These are phyloP conservation scores for Tragelaphus strepsiceros DNA, from an alignment of 2,113 vertebrate species.

Conservation along the genomic window DNA sequence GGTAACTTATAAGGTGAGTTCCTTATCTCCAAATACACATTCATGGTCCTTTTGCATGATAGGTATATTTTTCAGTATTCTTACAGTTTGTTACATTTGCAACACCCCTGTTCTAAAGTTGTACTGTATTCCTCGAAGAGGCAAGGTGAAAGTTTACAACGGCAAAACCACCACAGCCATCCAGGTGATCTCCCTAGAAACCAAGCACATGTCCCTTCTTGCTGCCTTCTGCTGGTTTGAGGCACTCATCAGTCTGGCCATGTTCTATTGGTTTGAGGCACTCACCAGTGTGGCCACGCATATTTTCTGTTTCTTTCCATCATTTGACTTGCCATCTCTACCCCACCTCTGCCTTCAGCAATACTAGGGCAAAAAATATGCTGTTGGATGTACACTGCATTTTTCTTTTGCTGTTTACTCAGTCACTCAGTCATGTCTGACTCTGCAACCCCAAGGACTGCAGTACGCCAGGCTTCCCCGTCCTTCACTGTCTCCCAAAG, in stretches of 20 bases:
- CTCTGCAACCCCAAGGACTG: background rate
- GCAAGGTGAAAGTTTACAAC: background rate
- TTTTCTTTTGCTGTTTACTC: background rate
- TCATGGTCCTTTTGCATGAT: background rate
- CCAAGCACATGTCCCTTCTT: rapidly evolving
- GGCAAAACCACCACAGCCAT: rapidly evolving
- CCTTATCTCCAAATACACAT: background rate
- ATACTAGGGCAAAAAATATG: background rate
- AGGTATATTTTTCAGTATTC: rapidly evolving
- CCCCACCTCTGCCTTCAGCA: background rate
- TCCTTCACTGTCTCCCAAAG: background rate
- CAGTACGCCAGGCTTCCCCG: background rate
- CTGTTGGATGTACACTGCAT: background rate
- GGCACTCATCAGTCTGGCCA: background rate
- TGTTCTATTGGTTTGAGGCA: rapidly evolving
- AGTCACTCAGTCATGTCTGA: background rate
- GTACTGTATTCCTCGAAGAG: rapidly evolving
- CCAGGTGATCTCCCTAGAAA: rapidly evolving
- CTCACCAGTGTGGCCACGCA: background rate
- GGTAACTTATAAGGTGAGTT: background rate
- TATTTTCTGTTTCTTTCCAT: background rate
- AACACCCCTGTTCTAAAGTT: rapidly evolving
- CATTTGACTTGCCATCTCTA: background rate
- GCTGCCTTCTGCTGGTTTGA: rapidly evolving
- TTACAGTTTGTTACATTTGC: rapidly evolving